Conservation (phyloP, 2,797 vertebrate species). For the Halcyon chelicuti region DNA sequence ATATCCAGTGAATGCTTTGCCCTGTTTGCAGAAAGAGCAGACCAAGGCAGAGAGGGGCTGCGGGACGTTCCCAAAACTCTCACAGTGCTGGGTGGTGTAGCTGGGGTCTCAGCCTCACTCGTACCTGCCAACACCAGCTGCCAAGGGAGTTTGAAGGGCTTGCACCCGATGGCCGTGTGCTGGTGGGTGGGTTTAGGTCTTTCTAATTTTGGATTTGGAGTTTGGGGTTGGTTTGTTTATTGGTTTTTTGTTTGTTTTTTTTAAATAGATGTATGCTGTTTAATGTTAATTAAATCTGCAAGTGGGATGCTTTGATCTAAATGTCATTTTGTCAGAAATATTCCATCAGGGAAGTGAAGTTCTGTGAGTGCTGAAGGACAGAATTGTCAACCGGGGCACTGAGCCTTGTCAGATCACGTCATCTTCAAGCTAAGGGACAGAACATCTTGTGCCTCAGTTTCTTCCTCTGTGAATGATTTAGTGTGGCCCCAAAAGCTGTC, state of each 20-base stretch:
- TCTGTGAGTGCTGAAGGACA: not conserved
- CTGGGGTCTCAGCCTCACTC: not conserved
- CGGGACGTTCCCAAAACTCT: not conserved
- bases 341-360: not conserved
- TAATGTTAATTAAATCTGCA: not conserved
- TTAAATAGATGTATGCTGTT: not conserved
- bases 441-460: not conserved
- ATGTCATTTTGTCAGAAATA: not conserved
- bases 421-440: not conserved
- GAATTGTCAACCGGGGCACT: not conserved
- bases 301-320: not conserved
- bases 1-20: fast-evolving
- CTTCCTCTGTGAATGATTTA: not conserved
- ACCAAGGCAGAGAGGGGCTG: not conserved
- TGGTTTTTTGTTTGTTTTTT: no score
- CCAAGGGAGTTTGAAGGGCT: not conserved
- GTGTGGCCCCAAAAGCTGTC: not conserved
- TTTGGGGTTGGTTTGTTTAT: not conserved
- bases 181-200: not conserved
- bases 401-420: not conserved
- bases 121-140: not conserved
- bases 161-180: not conserved
- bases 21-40: not conserved
- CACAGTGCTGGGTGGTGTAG: not conserved
- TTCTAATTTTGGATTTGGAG: not conserved